phyloP scores from a whole-genome alignment of 2,113 vertebrate genomes.

The Athene noctua region DNA sequence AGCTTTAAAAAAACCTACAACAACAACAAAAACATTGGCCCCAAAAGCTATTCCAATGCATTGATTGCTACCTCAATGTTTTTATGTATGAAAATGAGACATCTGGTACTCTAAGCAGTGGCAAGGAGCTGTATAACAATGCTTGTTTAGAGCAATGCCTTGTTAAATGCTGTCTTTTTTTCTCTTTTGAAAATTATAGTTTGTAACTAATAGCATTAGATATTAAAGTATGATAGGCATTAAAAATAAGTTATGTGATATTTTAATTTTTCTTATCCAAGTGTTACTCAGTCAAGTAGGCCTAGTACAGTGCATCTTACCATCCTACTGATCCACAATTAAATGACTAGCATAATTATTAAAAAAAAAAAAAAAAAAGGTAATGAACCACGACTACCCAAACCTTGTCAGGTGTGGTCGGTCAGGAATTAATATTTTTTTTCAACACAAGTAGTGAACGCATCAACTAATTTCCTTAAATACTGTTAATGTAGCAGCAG shows the following conservation, averaged over 20 bases:
- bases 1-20: background rate
- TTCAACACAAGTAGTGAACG: background rate
- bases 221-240: background rate
- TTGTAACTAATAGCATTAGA: background rate
- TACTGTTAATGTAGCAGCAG: background rate
- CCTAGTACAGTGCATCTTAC: background rate
- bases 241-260: background rate
- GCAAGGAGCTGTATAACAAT: background rate
- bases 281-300: background rate
- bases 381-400: background rate
- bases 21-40: background rate
- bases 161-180: background rate
- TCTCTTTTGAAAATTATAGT: background rate
- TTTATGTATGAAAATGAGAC: background rate
- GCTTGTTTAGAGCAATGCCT: background rate
- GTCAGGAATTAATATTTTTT: background rate
- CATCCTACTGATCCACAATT: background rate
- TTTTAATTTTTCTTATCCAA: background rate
- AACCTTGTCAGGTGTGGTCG: too few species aligned
- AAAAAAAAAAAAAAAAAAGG: fast-evolving
- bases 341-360: background rate
- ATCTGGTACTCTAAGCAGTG: background rate
- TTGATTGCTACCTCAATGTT: background rate
- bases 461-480: background rate
- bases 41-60: background rate